Percentiles rank a stretch among this genome's conserved stretches.
Evolutionary conservation across 2,888 invertebrate genomes (phyloP).

Genomic region (Microdon myrmicae): DNA sequence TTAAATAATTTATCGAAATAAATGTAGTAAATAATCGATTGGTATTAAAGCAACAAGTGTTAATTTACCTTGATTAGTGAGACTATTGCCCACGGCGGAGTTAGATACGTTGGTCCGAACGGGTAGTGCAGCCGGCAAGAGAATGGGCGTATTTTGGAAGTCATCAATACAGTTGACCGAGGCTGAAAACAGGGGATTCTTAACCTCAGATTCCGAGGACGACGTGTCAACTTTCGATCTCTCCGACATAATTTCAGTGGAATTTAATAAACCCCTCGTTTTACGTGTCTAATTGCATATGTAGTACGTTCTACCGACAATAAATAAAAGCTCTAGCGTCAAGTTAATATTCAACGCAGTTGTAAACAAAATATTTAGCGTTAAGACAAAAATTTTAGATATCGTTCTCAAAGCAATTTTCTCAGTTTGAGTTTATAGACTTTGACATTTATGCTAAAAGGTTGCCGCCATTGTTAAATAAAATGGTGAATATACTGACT

Average conservation of each 20-base stretch:
- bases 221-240: conserved; percentile 67
- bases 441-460: too few relatives aligned
- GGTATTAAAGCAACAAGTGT: conserved; percentile 30
- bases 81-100: not conserved
- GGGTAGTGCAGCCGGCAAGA: conserved; percentile 73
- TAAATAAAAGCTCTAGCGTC: too few relatives aligned
- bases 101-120: conserved; percentile 35
- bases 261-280: too few relatives aligned
- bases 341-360: too few relatives aligned
- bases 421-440: too few relatives aligned
- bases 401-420: too few relatives aligned
- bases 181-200: conserved; percentile 78
- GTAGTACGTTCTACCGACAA: too few relatives aligned
- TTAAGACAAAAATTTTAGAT: too few relatives aligned
- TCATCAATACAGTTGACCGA: conserved; percentile 80
- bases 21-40: conserved; percentile 3
- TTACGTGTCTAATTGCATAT: too few relatives aligned
- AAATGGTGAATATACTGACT: too few relatives aligned
- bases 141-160: conserved; percentile 76
- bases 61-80: conserved; percentile 36
- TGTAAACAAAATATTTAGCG: too few relatives aligned
- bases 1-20: not conserved
- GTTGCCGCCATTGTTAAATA: too few relatives aligned
- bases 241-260: conserved; percentile 63
- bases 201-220: conserved; percentile 61